Base-by-base conservation (phyloP, 2,113 vertebrate genomes). In the Pteruthius melanotis region DNA sequence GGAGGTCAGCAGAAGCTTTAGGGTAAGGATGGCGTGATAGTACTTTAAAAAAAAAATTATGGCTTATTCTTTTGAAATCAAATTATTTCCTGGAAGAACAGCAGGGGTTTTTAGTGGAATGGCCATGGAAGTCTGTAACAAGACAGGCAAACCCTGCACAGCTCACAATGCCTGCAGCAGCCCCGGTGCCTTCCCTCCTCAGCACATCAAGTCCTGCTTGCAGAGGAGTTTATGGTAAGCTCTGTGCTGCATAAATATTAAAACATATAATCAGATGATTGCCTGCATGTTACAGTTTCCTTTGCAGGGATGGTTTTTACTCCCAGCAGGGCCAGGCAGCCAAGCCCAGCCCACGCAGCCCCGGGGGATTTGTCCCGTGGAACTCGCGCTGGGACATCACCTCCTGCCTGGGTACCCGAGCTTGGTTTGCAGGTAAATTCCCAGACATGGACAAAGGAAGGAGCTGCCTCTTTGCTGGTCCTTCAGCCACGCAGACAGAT, bases 1-100 rank as follows among this genome's bases (percentile, higher is more conserved):
- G 64, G 65, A 84, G 78, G 74, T 76, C 93, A 91, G 70, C 61
- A 72, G 83, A 75, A 77, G 81, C 91, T 96, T 87, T 65, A 40
- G 74, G 61, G 75, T 49, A 60, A 94, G 66, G 71, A 59, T 17
- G 11, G 68, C 26, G 21, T 52, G 63, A 52, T 7, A 71, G 40
- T 33, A 30, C 49, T 89, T 79, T 3, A 63, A 89, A 78, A 78
- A 80, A 91, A 68, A 40, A 89, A 75, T 81, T 47, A 35, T 6
- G 44, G 66, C 33, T 92, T 79, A 70, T 89, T 92, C 53, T 69
- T 89, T 57, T 33, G 40, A 40, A 68, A 89, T 84, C 78, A 53
- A 89, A 30, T 85, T 95, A 54, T 65, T 89, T 85, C 31, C 74
- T 6, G 6, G 80, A 83, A 83, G 86, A 83, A 11, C 39, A 87